These are phyloP conservation scores for Calephelis virginiensis DNA, from an alignment of 1,140 invertebrate species.

Conservation along the genomic window DNA sequence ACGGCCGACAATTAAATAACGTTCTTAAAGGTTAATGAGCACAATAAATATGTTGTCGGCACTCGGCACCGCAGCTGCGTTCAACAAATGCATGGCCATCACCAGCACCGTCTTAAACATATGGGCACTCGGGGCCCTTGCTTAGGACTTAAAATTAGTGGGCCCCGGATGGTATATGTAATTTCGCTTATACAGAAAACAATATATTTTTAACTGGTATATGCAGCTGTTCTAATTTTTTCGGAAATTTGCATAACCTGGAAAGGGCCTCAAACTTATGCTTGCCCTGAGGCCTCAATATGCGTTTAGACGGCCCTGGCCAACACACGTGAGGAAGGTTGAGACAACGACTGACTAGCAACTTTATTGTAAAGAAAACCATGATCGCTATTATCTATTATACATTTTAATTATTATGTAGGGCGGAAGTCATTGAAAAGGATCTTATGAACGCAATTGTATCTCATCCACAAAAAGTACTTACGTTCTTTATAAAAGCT, in stretches of 20 bases:
- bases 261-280: too few species aligned
- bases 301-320: constrained; percentile 17
- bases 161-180: too few species aligned
- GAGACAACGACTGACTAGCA: constrained; percentile 52
- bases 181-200: too few species aligned
- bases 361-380: constrained; percentile 54
- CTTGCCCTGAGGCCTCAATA: too few species aligned
- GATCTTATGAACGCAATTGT: neutral
- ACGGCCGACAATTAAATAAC: constrained; percentile 78
- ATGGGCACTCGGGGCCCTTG: too few species aligned
- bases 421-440: constrained; percentile 9
- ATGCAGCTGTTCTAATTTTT: too few species aligned
- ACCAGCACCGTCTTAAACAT: too few species aligned
- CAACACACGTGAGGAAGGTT: constrained; percentile 71
- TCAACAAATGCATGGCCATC: constrained; percentile 61
- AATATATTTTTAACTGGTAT: too few species aligned
- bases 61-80: constrained; percentile 76
- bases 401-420: constrained; percentile 17
- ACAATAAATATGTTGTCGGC: constrained; percentile 79
- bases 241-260: too few species aligned
- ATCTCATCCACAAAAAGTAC: constrained; percentile 4
- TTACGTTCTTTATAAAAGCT: neutral
- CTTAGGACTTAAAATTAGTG: too few species aligned
- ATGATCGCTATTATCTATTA: constrained; percentile 19
- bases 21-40: constrained; percentile 79